Evolutionary conservation across 1,140 invertebrate genomes (phyloP), one percentile per base, ranked within the genome.

Genomic region (Caenorhabditis brenneri): DNA sequence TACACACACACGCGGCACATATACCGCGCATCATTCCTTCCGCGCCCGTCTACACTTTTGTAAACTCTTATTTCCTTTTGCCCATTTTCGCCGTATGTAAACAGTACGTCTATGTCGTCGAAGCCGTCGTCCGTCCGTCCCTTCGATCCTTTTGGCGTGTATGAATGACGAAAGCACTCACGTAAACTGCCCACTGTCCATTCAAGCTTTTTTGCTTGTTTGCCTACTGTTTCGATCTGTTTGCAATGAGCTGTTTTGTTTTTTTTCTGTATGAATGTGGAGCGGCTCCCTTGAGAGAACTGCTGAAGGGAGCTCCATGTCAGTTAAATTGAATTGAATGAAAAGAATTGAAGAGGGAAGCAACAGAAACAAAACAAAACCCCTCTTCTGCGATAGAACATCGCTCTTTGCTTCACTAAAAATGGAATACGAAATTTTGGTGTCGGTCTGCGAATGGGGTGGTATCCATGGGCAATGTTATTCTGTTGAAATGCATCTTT

Each of bases 151-250:
- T 80, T 31, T 33, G 27, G 79, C 24, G 19, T 48, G 22, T 51
- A n/a, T n/a, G 51, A 1, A 80, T 53, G 51, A 53, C 48, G 51
- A 80, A 33, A 55, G 46, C 79, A 80, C 79, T 80, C 48, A 53
- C 48, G 46, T 55, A 80, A 80, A 53, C 51, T 80, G 79, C 46
- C 51, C 79, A 53, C 31, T 55, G 48, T 80, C 79, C 51, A 51
- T 80, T 53, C 31, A 53, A 46, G n/a, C 10, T 19, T 31, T 6
- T 15, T 36, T 16, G 29, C n/a, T 22, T 55, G 46, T 80, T 80
- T 80, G 79, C 33, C 79, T 49, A 55, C 29, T 80, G 79, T 80
- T 80, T 80, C 48, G 51, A 55, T 53, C 10, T 80, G 79, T 80
- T 53, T 55, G 79, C 46, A 55, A 80, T 51, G 46, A 53, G 79